Evolutionary conservation across 2,888 invertebrate genomes (phyloP).

Genomic region (Artemia sp.): DNA sequence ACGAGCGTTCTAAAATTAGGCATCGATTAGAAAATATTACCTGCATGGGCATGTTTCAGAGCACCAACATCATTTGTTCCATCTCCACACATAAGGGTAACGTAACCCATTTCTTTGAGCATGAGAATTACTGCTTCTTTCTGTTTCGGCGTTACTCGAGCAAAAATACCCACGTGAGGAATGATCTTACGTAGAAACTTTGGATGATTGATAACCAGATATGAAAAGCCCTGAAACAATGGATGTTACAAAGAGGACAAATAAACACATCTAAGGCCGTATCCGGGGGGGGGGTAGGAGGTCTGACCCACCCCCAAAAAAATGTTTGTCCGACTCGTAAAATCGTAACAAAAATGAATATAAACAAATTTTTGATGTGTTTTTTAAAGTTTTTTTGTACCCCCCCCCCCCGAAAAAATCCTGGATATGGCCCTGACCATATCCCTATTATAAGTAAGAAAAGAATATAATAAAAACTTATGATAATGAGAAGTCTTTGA

Average conservation of each 20-base stretch:
- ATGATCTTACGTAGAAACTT: constrained; percentile 52
- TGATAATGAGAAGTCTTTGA: no score
- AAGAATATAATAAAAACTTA: background rate
- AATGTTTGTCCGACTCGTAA: no score
- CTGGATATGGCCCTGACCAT: no score
- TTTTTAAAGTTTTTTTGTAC: no score
- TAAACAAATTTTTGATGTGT: no score
- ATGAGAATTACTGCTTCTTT: constrained; percentile 87
- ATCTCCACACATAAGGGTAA: constrained; percentile 97
- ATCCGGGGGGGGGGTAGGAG: constrained; percentile 23
- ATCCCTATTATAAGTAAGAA: constrained; percentile 16
- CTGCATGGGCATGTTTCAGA: constrained; percentile 90
- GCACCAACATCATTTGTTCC: constrained; percentile 99
- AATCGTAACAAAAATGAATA: no score
- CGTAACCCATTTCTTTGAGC: constrained; percentile 67
- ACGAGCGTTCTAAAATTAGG: no score
- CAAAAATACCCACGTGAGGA: constrained; percentile 77
- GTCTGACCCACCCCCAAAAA: constrained; percentile 14
- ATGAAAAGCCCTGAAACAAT: constrained; percentile 43
- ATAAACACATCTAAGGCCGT: background rate
- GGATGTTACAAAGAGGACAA: constrained; percentile 23
- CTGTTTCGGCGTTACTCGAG: constrained; percentile 94
- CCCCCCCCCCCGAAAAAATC: no score
- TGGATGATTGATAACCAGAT: constrained; percentile 45
- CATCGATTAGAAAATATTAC: constrained; percentile 28